These are phyloP conservation scores for Abrostola triplasia DNA, from an alignment of 2,888 invertebrate genomes.

Conservation along the genomic window DNA sequence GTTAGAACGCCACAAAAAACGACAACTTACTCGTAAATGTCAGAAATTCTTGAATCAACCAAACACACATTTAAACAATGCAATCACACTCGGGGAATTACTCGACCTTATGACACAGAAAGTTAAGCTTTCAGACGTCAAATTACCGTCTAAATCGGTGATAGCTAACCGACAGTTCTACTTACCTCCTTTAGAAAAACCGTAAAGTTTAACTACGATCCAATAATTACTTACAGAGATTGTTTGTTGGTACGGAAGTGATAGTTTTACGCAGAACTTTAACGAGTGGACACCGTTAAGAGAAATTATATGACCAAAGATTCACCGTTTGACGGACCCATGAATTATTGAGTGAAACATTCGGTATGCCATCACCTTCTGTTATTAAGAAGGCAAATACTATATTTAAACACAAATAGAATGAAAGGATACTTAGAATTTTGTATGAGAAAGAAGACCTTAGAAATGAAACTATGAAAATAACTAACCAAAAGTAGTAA, in stretches of 20 bases:
- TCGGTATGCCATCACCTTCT: neutral
- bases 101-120: neutral
- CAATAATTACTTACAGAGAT: slow-evolving; percentile 7
- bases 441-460: too few species aligned
- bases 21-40: too few species aligned
- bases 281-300: slow-evolving; percentile 35
- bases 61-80: too few species aligned
- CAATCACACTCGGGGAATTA: neutral
- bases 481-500: too few species aligned
- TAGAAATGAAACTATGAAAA: too few species aligned
- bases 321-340: slow-evolving; percentile 18
- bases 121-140: neutral
- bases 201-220: slow-evolving; percentile 14
- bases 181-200: slow-evolving; percentile 22
- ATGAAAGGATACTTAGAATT: too few species aligned
- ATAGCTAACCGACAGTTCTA: slow-evolving; percentile 17
- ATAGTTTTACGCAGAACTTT: slow-evolving; percentile 46
- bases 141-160: slow-evolving; percentile 1
- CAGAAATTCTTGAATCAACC: too few species aligned
- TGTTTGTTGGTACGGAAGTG: slow-evolving; percentile 33
- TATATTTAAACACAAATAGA: too few species aligned
- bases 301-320: slow-evolving; percentile 35
- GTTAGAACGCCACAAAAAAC: too few species aligned
- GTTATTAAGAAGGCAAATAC: too few species aligned
- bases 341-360: neutral